Evolutionary conservation across 1,140 invertebrate genomes (phyloP), one percentile per base, ranked within the genome.

Genomic region (Acromyrmex charruanus): DNA sequence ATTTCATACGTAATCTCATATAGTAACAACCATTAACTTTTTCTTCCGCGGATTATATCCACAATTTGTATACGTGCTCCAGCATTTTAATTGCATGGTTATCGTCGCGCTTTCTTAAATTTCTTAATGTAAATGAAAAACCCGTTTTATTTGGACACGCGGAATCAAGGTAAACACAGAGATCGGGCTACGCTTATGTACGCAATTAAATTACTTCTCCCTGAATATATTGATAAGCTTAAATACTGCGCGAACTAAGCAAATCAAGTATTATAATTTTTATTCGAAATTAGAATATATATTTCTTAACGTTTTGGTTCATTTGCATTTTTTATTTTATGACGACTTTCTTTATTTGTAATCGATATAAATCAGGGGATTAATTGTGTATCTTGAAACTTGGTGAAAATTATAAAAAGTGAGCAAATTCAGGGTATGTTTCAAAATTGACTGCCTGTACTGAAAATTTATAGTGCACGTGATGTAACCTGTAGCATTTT

Each of bases 1-100:
- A 69, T 86, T 59, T 21, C 21, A 31, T 86, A 75, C 61, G 74
- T 51, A 66, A 49, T 72, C 51, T 59, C 59, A 21, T 53, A 79
- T 68, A 61, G 61, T 51, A 59, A 69, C 71, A 25, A 35, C 65
- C 72, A 89, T 79, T 85, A 77, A 55, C 31, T 68, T 71, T 75
- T 51, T 68, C 74, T 44, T 61, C 59, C 3, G 49, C 16, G 28
- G 85, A 77, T 51, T 63, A 61, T 58, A 35, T 72, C 39, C 53
- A 51, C 59, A 69, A 80, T 75, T 85, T 79, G 63, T 55, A 25
- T 44, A 44, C 66, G 81, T 74, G 53, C n/a, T n/a, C 81, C 80
- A 65, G 77, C 77, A 84, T 90, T 90, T 86, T 86, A 86, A 90
- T 89, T 81, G 80, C 77, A 39, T 66, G 49, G 39, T 58, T 66